These are phyloP conservation scores for Parelbella ahira DNA, from an alignment of 2,888 invertebrate species.

Conservation along the genomic window DNA sequence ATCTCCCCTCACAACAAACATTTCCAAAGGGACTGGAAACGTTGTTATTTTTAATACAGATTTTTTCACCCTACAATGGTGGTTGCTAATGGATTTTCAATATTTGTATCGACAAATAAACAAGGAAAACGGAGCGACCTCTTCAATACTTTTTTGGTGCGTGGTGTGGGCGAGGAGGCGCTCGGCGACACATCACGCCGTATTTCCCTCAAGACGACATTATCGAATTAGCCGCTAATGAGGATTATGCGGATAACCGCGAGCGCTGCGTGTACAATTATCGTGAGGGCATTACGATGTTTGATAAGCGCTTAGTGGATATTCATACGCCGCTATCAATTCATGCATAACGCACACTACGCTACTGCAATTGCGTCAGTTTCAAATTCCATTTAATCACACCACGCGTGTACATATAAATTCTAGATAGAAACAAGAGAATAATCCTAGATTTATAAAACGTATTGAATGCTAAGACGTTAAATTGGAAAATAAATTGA, in stretches of 20 bases:
- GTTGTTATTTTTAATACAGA: constrained; percentile 72
- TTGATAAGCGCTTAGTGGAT: constrained; percentile 15
- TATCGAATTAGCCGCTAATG: constrained; percentile 11
- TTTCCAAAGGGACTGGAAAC: constrained; percentile 56
- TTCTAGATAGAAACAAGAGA: no score
- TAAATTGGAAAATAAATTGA: no score
- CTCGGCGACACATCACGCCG: neutral
- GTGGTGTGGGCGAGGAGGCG: neutral
- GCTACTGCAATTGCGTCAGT: neutral
- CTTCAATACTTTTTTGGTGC: constrained; percentile 28
- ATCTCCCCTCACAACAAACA: constrained; percentile 35
- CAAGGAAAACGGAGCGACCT: constrained; percentile 63
- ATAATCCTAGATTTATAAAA: no score
- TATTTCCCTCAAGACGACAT: constrained; percentile 1
- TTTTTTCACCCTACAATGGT: constrained; percentile 59
- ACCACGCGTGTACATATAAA: no score
- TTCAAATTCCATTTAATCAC: no score
- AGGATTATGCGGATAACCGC: constrained; percentile 17
- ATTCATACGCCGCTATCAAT: constrained; percentile 3
- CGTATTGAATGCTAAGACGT: no score
- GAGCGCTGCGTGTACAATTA: constrained; percentile 12
- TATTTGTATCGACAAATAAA: constrained; percentile 75
- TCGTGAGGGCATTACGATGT: constrained; percentile 11
- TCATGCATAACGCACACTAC: constrained; percentile 3
- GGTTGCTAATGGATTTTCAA: constrained; percentile 76